Conservation (phyloP, 2,888 invertebrate species). For the Caenorhabditis becei region DNA sequence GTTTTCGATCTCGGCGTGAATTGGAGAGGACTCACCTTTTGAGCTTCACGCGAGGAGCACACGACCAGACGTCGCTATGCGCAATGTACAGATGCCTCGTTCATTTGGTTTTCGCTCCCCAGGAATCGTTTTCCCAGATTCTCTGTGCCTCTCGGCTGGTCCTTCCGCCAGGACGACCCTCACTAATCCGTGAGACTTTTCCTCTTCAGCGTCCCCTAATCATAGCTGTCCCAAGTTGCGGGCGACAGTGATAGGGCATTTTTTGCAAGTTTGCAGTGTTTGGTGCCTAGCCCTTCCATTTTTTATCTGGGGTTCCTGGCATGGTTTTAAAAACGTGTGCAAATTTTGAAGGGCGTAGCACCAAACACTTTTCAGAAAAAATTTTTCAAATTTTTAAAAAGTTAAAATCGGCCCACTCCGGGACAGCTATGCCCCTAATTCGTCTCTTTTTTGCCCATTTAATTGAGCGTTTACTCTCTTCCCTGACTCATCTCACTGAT, state of each 20-base stretch:
- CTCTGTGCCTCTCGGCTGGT: neutral
- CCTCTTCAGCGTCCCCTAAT: neutral
- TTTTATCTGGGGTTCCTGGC: too few relatives aligned
- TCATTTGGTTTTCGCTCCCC: neutral
- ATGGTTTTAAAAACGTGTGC: too few relatives aligned
- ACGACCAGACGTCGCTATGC: neutral
- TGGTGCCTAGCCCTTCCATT: too few relatives aligned
- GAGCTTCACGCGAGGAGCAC: slow-evolving; percentile 5
- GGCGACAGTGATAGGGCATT: too few relatives aligned
- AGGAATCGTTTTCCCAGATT: neutral
- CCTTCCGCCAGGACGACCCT: neutral
- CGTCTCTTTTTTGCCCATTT: slow-evolving; percentile 1
- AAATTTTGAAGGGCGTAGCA: too few relatives aligned
- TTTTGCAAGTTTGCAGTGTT: too few relatives aligned
- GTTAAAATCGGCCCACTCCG: too few relatives aligned
- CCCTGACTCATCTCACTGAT: slow-evolving; percentile 6
- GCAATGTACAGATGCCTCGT: slow-evolving; percentile 13
- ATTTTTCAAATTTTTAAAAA: too few relatives aligned
- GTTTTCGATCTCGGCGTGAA: slow-evolving; percentile 15
- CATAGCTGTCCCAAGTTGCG: too few relatives aligned
- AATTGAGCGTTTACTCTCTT: slow-evolving; percentile 10
- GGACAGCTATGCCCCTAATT: neutral
- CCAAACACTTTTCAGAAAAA: too few relatives aligned
- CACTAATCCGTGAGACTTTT: slow-evolving; percentile 24
- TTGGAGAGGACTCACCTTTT: slow-evolving; percentile 20